A percentile compares a stretch with the other conserved stretches of the same genome.
Evolutionary conservation across 1,140 invertebrate genomes (phyloP).

Genomic region (Bombus picipes): DNA sequence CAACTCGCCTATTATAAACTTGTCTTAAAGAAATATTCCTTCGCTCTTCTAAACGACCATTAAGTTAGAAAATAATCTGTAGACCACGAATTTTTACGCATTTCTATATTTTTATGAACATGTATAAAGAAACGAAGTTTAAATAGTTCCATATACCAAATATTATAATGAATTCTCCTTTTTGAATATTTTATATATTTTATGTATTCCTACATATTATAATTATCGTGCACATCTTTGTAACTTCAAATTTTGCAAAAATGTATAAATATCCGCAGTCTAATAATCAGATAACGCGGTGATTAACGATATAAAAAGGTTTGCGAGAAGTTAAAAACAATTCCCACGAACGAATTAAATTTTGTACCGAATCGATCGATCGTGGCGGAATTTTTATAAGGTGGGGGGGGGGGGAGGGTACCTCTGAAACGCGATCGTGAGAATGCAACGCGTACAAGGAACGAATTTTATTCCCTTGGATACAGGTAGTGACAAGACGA

Average conservation of each 20-base stretch:
- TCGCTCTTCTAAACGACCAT: neutral
- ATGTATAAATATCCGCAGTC: neutral
- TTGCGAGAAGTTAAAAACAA: neutral
- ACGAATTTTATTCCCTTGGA: slow-evolving; percentile 57
- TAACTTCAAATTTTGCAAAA: too few relatives aligned
- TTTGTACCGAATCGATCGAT: neutral
- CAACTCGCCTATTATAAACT: neutral
- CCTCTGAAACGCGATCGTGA: slow-evolving; percentile 38
- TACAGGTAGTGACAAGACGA: slow-evolving; percentile 34
- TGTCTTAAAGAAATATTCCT: too few relatives aligned
- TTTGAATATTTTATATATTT: too few relatives aligned
- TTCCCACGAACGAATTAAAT: slow-evolving; percentile 22
- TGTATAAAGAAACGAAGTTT: too few relatives aligned
- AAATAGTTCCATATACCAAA: too few relatives aligned
- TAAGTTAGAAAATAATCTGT: neutral
- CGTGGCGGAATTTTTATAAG: neutral
- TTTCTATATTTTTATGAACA: too few relatives aligned
- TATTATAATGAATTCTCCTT: too few relatives aligned
- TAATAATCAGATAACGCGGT: neutral
- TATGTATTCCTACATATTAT: too few relatives aligned
- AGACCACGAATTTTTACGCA: too few relatives aligned
- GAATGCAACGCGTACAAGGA: slow-evolving; percentile 32
- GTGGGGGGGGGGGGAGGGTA: fast-evolving
- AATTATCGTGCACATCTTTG: too few relatives aligned
- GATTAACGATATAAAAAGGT: neutral